Conservation (phyloP, 2,797 vertebrate species). For the Rhadinocentrus ornatus region DNA sequence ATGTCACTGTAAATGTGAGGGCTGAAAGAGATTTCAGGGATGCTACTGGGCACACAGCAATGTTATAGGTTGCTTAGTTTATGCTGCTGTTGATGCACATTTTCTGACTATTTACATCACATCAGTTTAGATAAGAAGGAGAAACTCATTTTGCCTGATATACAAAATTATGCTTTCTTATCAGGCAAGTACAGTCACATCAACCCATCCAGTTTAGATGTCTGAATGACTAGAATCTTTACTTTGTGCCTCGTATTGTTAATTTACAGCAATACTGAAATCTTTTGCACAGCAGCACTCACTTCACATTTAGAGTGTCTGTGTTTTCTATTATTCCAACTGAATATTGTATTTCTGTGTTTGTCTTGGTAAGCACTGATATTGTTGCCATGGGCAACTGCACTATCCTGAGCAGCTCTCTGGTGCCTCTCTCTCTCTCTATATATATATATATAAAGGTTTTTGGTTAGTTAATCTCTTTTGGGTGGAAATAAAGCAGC, state of each 20-base stretch:
- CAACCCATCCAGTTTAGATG: conserved; percentile 3
- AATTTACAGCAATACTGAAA: conserved; percentile 21
- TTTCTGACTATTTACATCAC: conserved; percentile 6
- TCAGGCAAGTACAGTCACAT: conserved; percentile 11
- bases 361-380: conserved; percentile 75
- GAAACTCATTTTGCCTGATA: conserved; percentile 3
- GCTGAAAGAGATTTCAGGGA: conserved; percentile 1
- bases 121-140: background rate
- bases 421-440: conserved; percentile 43
- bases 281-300: conserved; percentile 32
- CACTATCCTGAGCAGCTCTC: conserved; percentile 70
- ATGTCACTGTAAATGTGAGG: conserved; percentile 8
- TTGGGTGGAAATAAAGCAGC: conserved; percentile 68
- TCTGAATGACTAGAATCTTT: background rate
- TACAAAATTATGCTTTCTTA: conserved; percentile 14
- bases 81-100: conserved; percentile 9
- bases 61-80: conserved; percentile 9
- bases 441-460: conserved; percentile 54
- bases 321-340: conserved; percentile 48
- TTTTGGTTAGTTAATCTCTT: conserved; percentile 75
- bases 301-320: conserved; percentile 36
- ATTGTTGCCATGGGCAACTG: conserved; percentile 80
- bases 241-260: background rate
- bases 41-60: conserved; percentile 15
- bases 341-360: conserved; percentile 71